Conservation (phyloP, 1,140 invertebrate species). For the Lepidotrigona ventralis region DNA sequence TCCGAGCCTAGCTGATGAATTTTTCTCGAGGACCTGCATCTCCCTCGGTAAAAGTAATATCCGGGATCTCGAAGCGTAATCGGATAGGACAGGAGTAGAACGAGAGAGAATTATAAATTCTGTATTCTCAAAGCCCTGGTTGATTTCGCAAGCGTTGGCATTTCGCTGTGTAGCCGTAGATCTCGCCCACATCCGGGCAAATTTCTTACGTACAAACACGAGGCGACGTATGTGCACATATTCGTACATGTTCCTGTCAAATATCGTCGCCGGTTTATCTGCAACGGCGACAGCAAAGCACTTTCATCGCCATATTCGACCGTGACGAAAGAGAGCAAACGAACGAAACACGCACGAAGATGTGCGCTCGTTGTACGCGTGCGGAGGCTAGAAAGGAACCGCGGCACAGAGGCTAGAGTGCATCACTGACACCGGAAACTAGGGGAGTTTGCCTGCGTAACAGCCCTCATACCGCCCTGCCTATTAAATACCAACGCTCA, state of each 20-base stretch:
- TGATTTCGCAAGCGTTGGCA: constrained; percentile 18
- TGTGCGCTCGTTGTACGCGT: not conserved
- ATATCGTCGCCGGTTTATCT: constrained; percentile 62
- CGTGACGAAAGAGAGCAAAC: constrained; percentile 46
- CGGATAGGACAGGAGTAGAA: no score
- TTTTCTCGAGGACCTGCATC: not conserved
- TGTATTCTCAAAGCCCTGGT: not conserved
- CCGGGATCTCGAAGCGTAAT: no score
- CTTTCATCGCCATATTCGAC: constrained; percentile 31
- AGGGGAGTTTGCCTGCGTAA: constrained; percentile 44
- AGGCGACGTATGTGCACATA: constrained; percentile 21
- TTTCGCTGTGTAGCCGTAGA: not conserved
- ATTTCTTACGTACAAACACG: constrained; percentile 48
- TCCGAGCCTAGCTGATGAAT: not conserved
- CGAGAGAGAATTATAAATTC: no score
- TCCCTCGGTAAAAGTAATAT: no score
- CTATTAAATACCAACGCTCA: constrained; percentile 52
- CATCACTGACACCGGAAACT: constrained; percentile 55
- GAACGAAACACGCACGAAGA: not conserved
- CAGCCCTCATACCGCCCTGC: constrained; percentile 45
- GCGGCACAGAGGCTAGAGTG: constrained; percentile 39
- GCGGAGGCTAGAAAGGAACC: constrained; percentile 27
- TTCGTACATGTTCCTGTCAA: constrained; percentile 44
- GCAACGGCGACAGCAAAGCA: constrained; percentile 18
- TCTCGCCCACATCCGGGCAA: constrained; percentile 43